Base-by-base conservation (phyloP, 2,113 vertebrate species). In the Sminthopsis crassicaudata region DNA sequence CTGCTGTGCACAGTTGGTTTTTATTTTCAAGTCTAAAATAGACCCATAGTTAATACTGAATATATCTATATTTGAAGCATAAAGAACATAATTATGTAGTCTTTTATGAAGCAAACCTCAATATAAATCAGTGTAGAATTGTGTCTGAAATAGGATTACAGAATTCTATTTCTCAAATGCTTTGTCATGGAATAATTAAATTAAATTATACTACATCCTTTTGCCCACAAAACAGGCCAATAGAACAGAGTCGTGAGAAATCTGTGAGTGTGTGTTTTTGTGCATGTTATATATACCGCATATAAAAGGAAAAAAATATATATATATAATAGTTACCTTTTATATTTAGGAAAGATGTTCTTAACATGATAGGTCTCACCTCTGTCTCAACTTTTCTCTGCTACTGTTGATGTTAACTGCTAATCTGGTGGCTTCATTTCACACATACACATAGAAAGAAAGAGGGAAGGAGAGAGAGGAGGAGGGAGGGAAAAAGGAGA, bases 41-140 rank as follows among this genome's bases (percentile, higher is more conserved):
- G 8, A 90, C 67, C 4, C 54, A 42, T 52, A 50, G 16, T 24
- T 96, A 84, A 95, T 36, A 91, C 46, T 95, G 93, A 96, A 14
- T 25, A 0, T 52, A 92, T 84, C 93, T 96, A 0, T 57, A 42
- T 95, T 94, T 90, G 94, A 96, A 93, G 30, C 76, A 91, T 90
- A 88, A 93, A 42, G 54, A 90, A 92, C 19, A 84, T 53, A 94
- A 22, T 42, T 12, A 84, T 2, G 8, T 25, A 89, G 36, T 92
- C 50, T 55, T 91, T 92, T 91, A 91, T 90, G 95, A 90, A 92
- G 46, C 0, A 53, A 50, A 30, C 60, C 90, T 91, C 90, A 57
- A 84, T n/a, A 19, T 76, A 93, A 76, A 26, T 48, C 92, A n/a
- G 24, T 3, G 0, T n/a, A 50, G 48, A 90, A 50, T 23, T 46